These are phyloP conservation scores for Mnemiopsis leidyi DNA, from an alignment of 37 sponge, comb jelly and placozoan genomes.

Conservation along the genomic window DNA sequence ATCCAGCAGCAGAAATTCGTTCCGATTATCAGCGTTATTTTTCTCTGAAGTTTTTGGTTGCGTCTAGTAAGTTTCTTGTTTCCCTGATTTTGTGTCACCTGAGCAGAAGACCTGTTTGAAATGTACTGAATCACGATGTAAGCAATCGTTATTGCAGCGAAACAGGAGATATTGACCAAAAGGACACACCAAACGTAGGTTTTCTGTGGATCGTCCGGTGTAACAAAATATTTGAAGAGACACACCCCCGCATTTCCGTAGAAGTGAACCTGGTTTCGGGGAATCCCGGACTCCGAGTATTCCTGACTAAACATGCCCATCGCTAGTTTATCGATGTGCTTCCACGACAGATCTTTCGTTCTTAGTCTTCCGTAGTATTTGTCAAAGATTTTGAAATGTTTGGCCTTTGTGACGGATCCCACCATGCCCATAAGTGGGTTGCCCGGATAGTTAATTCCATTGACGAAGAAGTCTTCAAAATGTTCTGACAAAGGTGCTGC, in stretches of 20 bases:
- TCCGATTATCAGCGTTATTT: neutral
- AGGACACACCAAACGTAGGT: neutral
- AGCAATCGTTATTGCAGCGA: neutral
- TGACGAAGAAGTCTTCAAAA: slow-evolving; percentile 32
- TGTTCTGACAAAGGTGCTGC: neutral
- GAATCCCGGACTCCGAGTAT: neutral
- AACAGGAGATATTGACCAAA: neutral
- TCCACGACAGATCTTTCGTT: neutral
- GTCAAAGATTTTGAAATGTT: neutral
- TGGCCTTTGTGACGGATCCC: neutral
- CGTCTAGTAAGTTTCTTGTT: neutral
- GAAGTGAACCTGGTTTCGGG: neutral
- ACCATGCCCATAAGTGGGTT: neutral
- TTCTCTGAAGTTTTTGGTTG: neutral
- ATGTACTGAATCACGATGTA: neutral
- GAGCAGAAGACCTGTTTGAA: neutral
- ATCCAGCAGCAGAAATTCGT: slow-evolving; percentile 6
- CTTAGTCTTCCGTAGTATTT: neutral
- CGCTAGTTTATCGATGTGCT: neutral
- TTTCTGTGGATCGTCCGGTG: neutral
- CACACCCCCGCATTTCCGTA: slow-evolving; percentile 25
- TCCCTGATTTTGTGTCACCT: too few relatives aligned
- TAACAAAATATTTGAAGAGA: slow-evolving; percentile 25
- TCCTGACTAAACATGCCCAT: neutral
- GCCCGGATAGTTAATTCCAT: neutral